Conservation (phyloP, 2,888 invertebrate genomes). For the Clitarchus hookeri region DNA sequence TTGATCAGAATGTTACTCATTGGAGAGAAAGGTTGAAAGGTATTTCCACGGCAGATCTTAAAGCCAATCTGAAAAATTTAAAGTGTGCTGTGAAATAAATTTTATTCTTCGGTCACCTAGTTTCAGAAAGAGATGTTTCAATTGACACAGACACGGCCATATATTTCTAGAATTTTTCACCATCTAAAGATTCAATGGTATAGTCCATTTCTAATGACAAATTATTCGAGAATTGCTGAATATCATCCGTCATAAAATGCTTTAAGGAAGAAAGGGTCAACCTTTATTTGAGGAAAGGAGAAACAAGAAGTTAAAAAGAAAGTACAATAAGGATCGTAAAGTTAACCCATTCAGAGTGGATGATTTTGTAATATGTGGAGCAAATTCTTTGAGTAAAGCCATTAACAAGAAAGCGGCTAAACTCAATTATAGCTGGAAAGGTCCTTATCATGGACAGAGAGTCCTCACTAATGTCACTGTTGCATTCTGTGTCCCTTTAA, state of each 20-base stretch:
- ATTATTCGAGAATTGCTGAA: not conserved
- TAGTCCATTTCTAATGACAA: not conserved
- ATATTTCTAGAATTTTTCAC: not conserved
- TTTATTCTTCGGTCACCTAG: constrained; percentile 16
- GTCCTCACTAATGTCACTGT: too few relatives aligned
- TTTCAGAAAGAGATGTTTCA: not conserved
- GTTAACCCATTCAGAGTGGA: too few relatives aligned
- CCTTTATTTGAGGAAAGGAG: not conserved
- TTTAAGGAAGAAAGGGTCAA: not conserved
- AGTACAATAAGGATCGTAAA: too few relatives aligned
- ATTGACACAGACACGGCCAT: not conserved
- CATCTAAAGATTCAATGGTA: not conserved
- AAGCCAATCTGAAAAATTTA: not conserved
- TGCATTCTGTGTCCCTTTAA: too few relatives aligned
- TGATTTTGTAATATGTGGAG: too few relatives aligned
- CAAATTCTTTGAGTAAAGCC: too few relatives aligned
- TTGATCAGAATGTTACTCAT: not conserved
- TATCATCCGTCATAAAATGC: not conserved
- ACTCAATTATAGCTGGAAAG: too few relatives aligned
- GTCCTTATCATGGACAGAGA: too few relatives aligned
- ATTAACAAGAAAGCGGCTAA: too few relatives aligned
- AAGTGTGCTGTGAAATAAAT: not conserved
- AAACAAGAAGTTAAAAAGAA: too few relatives aligned
- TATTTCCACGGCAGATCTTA: not conserved
- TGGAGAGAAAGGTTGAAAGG: not conserved